Evolutionary conservation across 2,888 invertebrate genomes (phyloP).

Genomic region (Melangyna quadrimaculata): DNA sequence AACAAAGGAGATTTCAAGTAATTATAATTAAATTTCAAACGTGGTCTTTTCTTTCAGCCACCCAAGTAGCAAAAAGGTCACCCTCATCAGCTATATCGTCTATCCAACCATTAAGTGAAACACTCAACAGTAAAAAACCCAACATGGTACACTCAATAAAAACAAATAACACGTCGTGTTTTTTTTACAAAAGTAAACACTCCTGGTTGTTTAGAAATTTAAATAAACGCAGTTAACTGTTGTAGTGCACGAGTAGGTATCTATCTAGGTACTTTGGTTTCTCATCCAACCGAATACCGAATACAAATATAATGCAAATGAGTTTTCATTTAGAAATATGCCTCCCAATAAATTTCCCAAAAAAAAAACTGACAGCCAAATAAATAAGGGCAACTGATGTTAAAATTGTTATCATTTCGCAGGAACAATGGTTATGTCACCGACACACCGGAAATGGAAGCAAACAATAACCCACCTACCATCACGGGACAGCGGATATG

Average conservation of each 20-base stretch:
- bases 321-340: conserved; percentile 52
- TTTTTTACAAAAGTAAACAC: conserved; percentile 43
- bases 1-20: neutral
- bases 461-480: too few species aligned
- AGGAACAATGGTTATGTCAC: conserved; percentile 48
- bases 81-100: conserved; percentile 2
- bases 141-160: neutral
- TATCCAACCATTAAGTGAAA: conserved; percentile 47
- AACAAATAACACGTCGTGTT: conserved; percentile 33
- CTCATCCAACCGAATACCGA: conserved; percentile 1
- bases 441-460: conserved; percentile 44
- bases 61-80: conserved; percentile 48
- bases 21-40: neutral
- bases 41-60: too few species aligned
- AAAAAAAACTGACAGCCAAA: conserved; percentile 24
- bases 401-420: conserved; percentile 61
- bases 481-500: conserved; percentile 40
- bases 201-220: conserved; percentile 37
- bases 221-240: conserved; percentile 26
- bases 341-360: conserved; percentile 50
- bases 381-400: conserved; percentile 59
- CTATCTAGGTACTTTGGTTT: conserved; percentile 13
- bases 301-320: conserved; percentile 45
- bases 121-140: conserved; percentile 32
- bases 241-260: neutral